Conservation (phyloP, 2,113 vertebrate genomes). For the Electrona antarctica region DNA sequence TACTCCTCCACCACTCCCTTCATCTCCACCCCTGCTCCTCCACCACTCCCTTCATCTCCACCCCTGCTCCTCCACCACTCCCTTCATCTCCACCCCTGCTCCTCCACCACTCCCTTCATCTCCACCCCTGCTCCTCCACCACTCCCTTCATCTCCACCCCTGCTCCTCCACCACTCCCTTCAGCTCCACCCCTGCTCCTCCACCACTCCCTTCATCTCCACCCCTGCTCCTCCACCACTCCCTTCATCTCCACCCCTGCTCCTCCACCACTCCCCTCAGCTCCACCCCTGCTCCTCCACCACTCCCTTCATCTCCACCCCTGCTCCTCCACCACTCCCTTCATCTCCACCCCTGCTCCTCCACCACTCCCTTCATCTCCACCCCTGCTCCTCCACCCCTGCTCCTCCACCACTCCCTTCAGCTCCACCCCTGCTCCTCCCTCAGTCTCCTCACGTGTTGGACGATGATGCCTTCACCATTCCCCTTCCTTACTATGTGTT, state of each 20-base stretch:
- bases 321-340: too few species aligned
- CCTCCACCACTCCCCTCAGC: too few species aligned
- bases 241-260: too few species aligned
- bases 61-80: too few species aligned
- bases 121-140: too few species aligned
- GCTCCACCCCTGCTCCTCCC: constrained; percentile 9
- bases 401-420: background rate
- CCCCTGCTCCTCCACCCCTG: background rate
- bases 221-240: constrained; percentile 13
- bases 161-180: constrained; percentile 11
- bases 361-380: too few species aligned
- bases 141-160: background rate
- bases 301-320: constrained; percentile 41
- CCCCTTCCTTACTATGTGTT: constrained; percentile 44
- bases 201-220: too few species aligned
- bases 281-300: constrained; percentile 17
- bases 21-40: background rate
- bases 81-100: background rate
- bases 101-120: constrained; percentile 52
- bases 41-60: constrained; percentile 48
- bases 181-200: too few species aligned
- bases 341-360: too few species aligned
- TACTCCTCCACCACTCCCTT: too few species aligned
- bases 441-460: constrained; percentile 51
- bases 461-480: constrained; percentile 38